These are phyloP conservation scores for Drosophila varians DNA, from an alignment of 1,140 invertebrate species.

Conservation along the genomic window DNA sequence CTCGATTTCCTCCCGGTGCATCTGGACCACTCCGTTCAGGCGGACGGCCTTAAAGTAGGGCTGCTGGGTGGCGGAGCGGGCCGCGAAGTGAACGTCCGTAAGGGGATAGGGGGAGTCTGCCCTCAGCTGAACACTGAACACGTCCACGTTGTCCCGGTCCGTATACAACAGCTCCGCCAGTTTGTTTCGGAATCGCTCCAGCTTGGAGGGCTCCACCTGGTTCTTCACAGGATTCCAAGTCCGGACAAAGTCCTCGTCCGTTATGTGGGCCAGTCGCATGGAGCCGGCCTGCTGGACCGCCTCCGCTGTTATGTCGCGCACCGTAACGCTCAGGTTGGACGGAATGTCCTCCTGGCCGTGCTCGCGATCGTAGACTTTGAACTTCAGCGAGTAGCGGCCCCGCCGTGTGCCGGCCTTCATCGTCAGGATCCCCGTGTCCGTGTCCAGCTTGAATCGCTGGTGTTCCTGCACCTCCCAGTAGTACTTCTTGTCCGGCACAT, in stretches of 20 bases:
- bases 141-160: constrained; percentile 86
- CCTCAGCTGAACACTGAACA: constrained; percentile 87
- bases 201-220: constrained; percentile 84
- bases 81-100: constrained; percentile 88
- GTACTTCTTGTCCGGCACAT: constrained; percentile 89
- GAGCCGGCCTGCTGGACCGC: constrained; percentile 89
- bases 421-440: constrained; percentile 87
- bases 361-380: constrained; percentile 87
- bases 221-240: constrained; percentile 85
- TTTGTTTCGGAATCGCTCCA: constrained; percentile 86
- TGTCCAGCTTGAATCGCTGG: constrained; percentile 86
- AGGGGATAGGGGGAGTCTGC: constrained; percentile 84
- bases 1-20: constrained; percentile 87
- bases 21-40: constrained; percentile 87
- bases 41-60: constrained; percentile 88
- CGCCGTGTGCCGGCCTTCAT: constrained; percentile 87
- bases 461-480: constrained; percentile 85
- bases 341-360: constrained; percentile 85
- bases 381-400: constrained; percentile 86
- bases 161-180: constrained; percentile 85
- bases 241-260: constrained; percentile 88
- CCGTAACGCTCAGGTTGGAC: constrained; percentile 86
- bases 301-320: constrained; percentile 87
- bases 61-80: constrained; percentile 86
- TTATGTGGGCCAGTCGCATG: constrained; percentile 86